phyloP scores from a whole-genome alignment of 2,888 invertebrate species.

The Pachydiplax longipennis region DNA sequence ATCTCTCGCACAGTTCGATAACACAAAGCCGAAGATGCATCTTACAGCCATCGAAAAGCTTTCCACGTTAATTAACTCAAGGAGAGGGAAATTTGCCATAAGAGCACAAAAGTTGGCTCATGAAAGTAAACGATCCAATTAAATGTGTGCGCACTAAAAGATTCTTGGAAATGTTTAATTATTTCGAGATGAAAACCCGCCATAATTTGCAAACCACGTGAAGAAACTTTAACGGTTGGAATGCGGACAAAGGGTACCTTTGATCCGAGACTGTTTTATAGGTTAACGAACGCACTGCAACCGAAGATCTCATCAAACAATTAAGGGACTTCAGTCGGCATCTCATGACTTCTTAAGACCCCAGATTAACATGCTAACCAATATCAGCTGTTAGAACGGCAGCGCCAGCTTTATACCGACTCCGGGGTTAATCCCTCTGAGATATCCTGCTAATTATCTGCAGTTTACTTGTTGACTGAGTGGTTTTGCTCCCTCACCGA shows the following conservation, averaged over 20 bases:
- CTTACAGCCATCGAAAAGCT: too few species aligned
- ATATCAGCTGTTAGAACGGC: not conserved
- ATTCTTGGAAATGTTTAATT: too few species aligned
- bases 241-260: not conserved
- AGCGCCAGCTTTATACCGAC: not conserved
- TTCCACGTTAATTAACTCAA: too few species aligned
- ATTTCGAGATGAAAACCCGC: too few species aligned
- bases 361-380: not conserved
- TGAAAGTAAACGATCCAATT: too few species aligned
- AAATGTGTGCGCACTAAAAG: too few species aligned
- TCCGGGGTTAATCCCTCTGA: not conserved
- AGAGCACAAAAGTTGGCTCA: too few species aligned
- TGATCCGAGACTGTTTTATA: not conserved
- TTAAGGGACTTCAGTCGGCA: not conserved
- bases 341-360: not conserved
- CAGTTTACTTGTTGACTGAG: not conserved
- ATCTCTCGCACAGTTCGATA: too few species aligned
- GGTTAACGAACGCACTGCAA: not conserved
- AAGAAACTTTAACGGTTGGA: too few species aligned
- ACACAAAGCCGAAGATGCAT: too few species aligned
- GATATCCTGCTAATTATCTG: not conserved
- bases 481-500: not conserved
- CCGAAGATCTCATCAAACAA: not conserved
- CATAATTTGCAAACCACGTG: too few species aligned
- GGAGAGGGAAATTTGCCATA: too few species aligned